Evolutionary conservation across 2,797 vertebrate genomes (phyloP).

Genomic region (Lutjanus campechanus): DNA sequence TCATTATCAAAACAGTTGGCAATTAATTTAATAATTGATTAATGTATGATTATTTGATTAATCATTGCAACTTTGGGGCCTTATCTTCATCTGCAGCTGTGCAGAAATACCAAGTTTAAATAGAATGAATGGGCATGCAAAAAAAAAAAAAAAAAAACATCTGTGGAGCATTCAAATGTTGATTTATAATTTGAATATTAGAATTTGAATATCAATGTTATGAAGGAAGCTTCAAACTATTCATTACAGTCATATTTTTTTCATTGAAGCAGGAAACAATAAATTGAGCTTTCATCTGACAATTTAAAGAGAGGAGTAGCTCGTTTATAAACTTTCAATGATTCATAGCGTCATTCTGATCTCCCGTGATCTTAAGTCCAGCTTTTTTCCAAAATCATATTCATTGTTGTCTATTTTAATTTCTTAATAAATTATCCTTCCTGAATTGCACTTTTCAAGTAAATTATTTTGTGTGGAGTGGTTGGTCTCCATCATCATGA

Average conservation of each 20-base stretch:
- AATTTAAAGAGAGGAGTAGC: neutral
- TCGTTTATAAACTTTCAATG: neutral
- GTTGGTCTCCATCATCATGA: neutral
- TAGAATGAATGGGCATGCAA: too few species aligned
- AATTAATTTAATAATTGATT: too few species aligned
- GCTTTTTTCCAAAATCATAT: neutral
- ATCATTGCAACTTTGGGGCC: too few species aligned
- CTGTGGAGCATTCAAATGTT: too few species aligned
- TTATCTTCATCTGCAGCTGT: too few species aligned
- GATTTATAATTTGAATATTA: too few species aligned
- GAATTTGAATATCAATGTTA: too few species aligned
- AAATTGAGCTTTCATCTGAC: neutral
- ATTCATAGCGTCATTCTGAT: neutral
- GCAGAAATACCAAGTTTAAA: too few species aligned
- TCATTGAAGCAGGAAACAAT: neutral
- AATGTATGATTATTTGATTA: too few species aligned
- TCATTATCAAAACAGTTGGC: too few species aligned
- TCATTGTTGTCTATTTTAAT: neutral
- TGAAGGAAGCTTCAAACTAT: too few species aligned
- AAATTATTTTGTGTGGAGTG: neutral
- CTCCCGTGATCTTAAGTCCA: neutral
- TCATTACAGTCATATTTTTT: neutral
- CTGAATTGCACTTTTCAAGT: neutral
- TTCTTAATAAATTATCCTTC: neutral
- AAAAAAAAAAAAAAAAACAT: too few species aligned